Conservation (phyloP, 2,888 invertebrate species). For the Drosophila diplacantha region DNA sequence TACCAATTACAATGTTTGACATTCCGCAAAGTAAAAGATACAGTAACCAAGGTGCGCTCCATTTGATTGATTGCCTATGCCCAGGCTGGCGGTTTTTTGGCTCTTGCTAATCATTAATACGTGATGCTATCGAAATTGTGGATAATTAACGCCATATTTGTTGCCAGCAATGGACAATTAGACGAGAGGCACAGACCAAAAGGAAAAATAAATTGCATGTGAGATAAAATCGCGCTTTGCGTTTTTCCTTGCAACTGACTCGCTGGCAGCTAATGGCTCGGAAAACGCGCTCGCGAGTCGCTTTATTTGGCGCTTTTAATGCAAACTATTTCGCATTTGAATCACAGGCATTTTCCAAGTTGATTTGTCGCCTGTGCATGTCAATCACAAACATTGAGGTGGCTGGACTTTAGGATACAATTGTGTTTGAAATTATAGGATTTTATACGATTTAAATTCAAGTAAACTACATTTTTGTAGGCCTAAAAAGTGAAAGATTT, state of each 20-base stretch:
- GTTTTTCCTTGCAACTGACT: conserved; percentile 23
- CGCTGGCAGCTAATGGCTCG: conserved; percentile 32
- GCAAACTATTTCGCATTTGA: conserved; percentile 71
- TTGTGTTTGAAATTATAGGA: neutral
- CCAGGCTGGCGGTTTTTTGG: conserved; percentile 17
- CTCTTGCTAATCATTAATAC: conserved; percentile 67
- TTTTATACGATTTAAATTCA: neutral
- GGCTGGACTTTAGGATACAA: conserved; percentile 5
- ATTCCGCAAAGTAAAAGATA: conserved; percentile 60
- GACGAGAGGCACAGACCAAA: conserved; percentile 43
- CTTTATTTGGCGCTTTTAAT: conserved; percentile 48
- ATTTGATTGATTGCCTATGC: conserved; percentile 64
- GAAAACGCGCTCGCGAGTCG: conserved; percentile 29
- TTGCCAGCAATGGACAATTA: conserved; percentile 46
- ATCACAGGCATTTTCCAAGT: conserved; percentile 58
- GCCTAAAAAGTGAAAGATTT: rapidly evolving
- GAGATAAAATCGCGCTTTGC: conserved; percentile 52
- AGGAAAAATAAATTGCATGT: conserved; percentile 61
- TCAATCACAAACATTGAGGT: conserved; percentile 54
- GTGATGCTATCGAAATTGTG: conserved; percentile 72
- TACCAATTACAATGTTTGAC: conserved; percentile 66
- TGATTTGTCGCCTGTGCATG: conserved; percentile 71
- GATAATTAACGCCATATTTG: conserved; percentile 73
- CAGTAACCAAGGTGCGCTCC: conserved; percentile 42
- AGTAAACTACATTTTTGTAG: neutral